A percentile compares a stretch with the other conserved stretches of the same genome.
These are phyloP conservation scores for Lepidurus arcticus DNA, from an alignment of 1,140 invertebrate species.

Conservation along the genomic window DNA sequence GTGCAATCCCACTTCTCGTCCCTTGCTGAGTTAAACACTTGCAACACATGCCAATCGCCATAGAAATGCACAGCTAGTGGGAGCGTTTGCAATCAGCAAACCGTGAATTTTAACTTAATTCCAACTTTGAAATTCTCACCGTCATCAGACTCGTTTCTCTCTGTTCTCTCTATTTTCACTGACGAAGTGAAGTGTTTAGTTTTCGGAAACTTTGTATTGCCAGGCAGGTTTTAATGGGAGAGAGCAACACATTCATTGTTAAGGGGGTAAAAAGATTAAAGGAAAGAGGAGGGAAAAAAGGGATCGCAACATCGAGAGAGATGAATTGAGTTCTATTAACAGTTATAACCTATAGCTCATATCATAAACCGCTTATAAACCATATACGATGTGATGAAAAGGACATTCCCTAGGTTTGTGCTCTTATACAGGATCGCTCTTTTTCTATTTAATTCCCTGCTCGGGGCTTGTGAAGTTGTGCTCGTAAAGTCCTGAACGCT, in stretches of 20 bases:
- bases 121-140: background rate
- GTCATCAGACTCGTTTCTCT: background rate
- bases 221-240: background rate
- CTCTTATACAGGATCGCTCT: background rate
- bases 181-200: background rate
- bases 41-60: background rate
- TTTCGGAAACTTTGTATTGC: constrained; percentile 1
- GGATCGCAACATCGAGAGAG: background rate
- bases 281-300: background rate
- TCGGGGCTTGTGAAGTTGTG: background rate
- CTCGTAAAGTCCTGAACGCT: background rate
- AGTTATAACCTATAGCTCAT: background rate
- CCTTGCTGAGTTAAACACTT: constrained; percentile 18
- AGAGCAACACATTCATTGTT: background rate
- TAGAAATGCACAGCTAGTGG: constrained; percentile 6
- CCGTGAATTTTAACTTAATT: constrained; percentile 9
- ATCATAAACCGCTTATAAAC: constrained; percentile 15
- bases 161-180: background rate
- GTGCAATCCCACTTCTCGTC: constrained; percentile 12
- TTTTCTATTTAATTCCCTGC: background rate
- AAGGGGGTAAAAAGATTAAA: background rate
- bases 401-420: background rate
- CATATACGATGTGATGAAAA: background rate
- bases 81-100: constrained; percentile 5
- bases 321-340: background rate